A percentile compares a stretch with the other conserved stretches of the same genome.
These are phyloP conservation scores for Python bivittatus DNA, from an alignment of 2,113 vertebrate species.

Conservation along the genomic window DNA sequence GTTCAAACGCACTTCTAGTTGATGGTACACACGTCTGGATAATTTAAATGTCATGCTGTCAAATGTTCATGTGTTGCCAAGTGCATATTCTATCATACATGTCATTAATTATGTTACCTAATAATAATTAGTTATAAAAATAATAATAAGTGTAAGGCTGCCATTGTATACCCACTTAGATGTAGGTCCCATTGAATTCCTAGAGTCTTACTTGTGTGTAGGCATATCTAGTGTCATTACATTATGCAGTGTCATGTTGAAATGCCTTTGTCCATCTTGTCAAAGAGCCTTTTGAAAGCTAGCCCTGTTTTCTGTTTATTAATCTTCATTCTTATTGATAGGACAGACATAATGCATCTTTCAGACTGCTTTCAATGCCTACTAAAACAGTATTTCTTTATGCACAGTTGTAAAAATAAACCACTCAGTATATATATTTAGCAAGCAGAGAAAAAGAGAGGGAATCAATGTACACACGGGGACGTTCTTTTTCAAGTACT, in stretches of 20 bases:
- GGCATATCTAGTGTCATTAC: neutral
- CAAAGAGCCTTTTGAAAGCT: constrained; percentile 56
- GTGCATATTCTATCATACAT: neutral
- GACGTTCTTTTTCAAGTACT: constrained; percentile 47
- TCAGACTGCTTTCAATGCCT: constrained; percentile 56
- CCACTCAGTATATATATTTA: constrained; percentile 46
- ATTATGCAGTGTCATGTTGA: constrained; percentile 1
- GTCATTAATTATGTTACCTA: neutral
- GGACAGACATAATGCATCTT: constrained; percentile 56
- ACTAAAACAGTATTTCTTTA: constrained; percentile 69
- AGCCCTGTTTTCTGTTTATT: constrained; percentile 52
- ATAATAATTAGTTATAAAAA: constrained; percentile 12
- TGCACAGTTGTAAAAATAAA: constrained; percentile 62
- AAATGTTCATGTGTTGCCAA: neutral
- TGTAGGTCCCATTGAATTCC: neutral
- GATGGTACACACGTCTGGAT: neutral
- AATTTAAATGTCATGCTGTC: neutral
- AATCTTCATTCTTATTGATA: constrained; percentile 60
- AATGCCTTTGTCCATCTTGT: constrained; percentile 21
- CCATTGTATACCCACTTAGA: neutral
- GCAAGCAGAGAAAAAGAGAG: constrained; percentile 52
- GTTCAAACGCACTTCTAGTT: neutral
- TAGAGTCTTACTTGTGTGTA: neutral
- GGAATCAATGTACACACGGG: constrained; percentile 60
- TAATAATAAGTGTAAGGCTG: neutral